Percentiles rank a stretch among this genome's conserved stretches.
phyloP scores from a whole-genome alignment of 2,888 invertebrate species.

The Eupithecia exiguata region DNA sequence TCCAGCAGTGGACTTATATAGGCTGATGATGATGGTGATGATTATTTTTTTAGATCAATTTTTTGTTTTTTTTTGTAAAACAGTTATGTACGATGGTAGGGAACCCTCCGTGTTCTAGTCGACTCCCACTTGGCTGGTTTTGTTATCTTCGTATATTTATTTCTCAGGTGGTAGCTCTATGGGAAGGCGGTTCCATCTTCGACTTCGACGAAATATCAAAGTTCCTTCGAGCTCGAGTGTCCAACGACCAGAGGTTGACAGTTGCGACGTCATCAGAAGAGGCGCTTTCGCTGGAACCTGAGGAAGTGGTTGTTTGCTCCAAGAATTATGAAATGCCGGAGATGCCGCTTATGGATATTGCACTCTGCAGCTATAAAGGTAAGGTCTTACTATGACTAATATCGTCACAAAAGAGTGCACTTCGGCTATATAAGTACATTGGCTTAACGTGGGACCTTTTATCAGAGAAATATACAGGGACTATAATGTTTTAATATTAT shows the following conservation, averaged over 20 bases:
- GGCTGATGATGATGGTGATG: too few species aligned
- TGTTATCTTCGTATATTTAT: too few species aligned
- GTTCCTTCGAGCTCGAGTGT: constrained; percentile 59
- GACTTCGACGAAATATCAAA: constrained; percentile 69
- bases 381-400: constrained; percentile 14
- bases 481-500: too few species aligned
- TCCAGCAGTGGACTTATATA: too few species aligned
- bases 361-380: constrained; percentile 72
- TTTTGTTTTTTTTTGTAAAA: too few species aligned
- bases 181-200: constrained; percentile 71
- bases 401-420: neutral
- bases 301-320: constrained; percentile 70
- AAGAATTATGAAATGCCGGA: constrained; percentile 68
- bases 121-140: too few species aligned
- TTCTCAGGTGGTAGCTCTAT: constrained; percentile 70
- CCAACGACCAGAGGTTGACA: constrained; percentile 61
- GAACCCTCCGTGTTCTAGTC: too few species aligned
- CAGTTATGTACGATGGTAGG: too few species aligned
- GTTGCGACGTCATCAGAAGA: constrained; percentile 72
- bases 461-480: too few species aligned
- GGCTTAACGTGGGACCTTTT: too few species aligned
- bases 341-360: constrained; percentile 68
- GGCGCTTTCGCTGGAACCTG: constrained; percentile 67
- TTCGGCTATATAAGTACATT: neutral
- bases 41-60: too few species aligned